A percentile compares a stretch with the other conserved stretches of the same genome.
phyloP scores from a whole-genome alignment of 2,797 vertebrate genomes.

The Syngnathus acus region DNA sequence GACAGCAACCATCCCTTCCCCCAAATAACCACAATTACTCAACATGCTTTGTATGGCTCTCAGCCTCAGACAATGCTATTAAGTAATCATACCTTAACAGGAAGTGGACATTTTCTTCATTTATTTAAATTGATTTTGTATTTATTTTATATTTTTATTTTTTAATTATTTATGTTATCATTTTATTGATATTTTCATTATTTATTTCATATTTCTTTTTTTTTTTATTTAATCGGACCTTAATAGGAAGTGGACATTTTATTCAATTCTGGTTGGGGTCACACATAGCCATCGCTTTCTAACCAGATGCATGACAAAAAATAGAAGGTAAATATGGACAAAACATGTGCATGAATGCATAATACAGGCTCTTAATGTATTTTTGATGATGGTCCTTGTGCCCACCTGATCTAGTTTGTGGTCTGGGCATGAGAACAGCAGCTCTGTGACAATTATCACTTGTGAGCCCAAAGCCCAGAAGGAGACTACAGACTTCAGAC shows the following conservation, averaged over 20 bases:
- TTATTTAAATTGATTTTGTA: no score
- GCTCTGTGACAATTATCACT: conserved; percentile 59
- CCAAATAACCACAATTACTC: conserved; percentile 41
- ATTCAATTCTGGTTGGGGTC: no score
- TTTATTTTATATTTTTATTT: no score
- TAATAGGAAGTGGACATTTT: background rate
- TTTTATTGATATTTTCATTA: no score
- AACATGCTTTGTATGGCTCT: conserved; percentile 14
- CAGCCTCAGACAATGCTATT: background rate
- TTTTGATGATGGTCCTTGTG: conserved; percentile 1
- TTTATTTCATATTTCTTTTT: no score
- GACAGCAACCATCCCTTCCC: conserved; percentile 13
- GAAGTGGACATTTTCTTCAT: background rate
- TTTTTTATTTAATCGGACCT: background rate
- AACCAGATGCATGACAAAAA: no score
- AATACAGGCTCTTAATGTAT: no score
- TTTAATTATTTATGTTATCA: no score
- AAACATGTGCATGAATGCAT: no score
- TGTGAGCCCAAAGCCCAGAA: conserved; percentile 33
- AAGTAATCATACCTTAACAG: conserved; percentile 1
- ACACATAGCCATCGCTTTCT: no score
- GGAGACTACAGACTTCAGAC: conserved; percentile 50
- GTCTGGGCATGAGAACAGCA: conserved; percentile 30
- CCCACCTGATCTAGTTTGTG: conserved; percentile 41
- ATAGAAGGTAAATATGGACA: no score